These are phyloP conservation scores for Bombus waltoni DNA, from an alignment of 1,140 invertebrate species.

Conservation along the genomic window DNA sequence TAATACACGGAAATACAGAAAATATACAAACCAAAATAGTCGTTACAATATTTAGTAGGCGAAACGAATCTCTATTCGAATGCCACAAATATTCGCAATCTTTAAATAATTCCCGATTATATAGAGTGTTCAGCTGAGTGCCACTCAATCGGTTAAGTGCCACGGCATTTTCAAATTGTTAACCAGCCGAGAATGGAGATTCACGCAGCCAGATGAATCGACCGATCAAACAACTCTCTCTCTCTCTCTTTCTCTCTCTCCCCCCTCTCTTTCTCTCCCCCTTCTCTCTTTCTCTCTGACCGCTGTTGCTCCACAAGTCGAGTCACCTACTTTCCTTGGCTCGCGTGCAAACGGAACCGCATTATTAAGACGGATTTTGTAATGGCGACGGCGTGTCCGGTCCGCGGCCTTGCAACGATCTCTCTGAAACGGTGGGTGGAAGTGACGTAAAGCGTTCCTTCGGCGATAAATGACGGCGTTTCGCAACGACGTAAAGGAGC, in stretches of 20 bases:
- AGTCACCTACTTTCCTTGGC: conserved; percentile 49
- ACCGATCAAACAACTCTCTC: conserved; percentile 14
- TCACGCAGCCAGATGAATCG: neutral
- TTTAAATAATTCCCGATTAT: neutral
- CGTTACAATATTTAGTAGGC: too few relatives aligned
- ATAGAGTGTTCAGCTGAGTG: neutral
- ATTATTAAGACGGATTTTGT: conserved; percentile 62
- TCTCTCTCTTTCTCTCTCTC: neutral
- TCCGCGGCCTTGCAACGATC: conserved; percentile 32
- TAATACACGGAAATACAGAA: too few relatives aligned
- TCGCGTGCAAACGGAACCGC: conserved; percentile 35
- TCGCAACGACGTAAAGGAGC: conserved; percentile 27
- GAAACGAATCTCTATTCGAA: too few relatives aligned
- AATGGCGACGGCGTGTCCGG: conserved; percentile 41
- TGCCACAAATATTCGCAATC: too few relatives aligned
- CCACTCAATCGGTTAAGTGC: neutral
- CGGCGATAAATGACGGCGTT: conserved; percentile 26
- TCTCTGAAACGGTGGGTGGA: conserved; percentile 38
- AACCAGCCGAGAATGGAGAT: neutral
- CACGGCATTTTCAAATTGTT: neutral
- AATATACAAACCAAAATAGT: too few relatives aligned
- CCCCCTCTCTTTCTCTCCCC: neutral
- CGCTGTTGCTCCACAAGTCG: conserved; percentile 7
- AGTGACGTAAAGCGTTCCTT: conserved; percentile 51
- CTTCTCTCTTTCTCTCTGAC: neutral